A percentile compares a stretch with the other conserved stretches of the same genome.
These are phyloP conservation scores for Ametastegia equiseti DNA, from an alignment of 2,888 invertebrate genomes.

Conservation along the genomic window DNA sequence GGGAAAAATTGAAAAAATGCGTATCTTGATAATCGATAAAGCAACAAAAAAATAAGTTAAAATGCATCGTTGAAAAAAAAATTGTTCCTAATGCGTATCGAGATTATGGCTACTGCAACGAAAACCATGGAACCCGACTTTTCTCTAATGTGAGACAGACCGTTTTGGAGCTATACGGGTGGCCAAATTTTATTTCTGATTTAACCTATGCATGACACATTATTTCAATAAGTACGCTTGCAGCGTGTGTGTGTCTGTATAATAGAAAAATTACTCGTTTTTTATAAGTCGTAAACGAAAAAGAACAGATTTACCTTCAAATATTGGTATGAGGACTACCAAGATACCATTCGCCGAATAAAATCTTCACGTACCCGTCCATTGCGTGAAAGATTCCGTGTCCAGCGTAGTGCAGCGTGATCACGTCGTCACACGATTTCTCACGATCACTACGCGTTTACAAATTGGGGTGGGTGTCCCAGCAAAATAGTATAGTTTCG, in stretches of 20 bases:
- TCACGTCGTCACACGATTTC: background rate
- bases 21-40: background rate
- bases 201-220: background rate
- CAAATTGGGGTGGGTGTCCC: conserved; percentile 1
- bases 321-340: too few species aligned
- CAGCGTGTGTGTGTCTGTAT: background rate
- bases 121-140: too few species aligned
- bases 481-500: background rate
- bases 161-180: background rate
- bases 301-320: conserved; percentile 11
- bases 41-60: background rate
- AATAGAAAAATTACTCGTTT: background rate
- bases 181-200: background rate
- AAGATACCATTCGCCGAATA: background rate
- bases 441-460: background rate
- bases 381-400: background rate
- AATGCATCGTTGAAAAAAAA: background rate
- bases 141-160: too few species aligned
- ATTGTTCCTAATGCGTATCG: too few species aligned
- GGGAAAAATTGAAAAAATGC: too few species aligned
- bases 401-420: background rate
- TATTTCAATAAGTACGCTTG: background rate
- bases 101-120: too few species aligned
- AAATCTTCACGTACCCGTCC: background rate
- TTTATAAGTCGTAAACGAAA: background rate